Base-by-base conservation (phyloP, 2,113 vertebrate species). In the Monarcha castaneiventris region DNA sequence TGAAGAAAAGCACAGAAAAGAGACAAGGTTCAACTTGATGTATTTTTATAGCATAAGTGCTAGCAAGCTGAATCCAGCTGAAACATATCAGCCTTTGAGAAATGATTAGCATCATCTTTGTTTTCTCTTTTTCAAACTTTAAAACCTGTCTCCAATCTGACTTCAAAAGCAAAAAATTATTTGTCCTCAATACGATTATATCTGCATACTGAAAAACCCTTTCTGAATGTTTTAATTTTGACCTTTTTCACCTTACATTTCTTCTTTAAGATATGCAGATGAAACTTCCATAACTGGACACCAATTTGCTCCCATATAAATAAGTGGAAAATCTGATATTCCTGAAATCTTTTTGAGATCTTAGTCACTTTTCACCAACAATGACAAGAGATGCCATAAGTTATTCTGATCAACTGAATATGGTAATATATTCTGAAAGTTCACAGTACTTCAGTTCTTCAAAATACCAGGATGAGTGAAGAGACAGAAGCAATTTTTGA, bases 131-230 rank as follows among this genome's bases (percentile, higher is more conserved):
- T 64, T 90, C 76, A 92, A 22, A 35, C 35, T 74, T 80, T 67
- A 89, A 55, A 94, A 93, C 16, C 44, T 87, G 89, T 51, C 94
- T 93, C 39, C 64, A 44, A 44, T 27, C 54, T 55, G 27, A 94
- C 91, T 95, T 93, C 68, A 95, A 95, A 97, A 74, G 79, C 26
- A 90, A 39, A 72, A 92, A 63, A 64, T 27, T 1, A 59, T 67
- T 81, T 72, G 48, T 55, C 80, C 80, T 93, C 89, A 84, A 89
- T 72, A 67, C 0, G 1, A 64, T 35, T 68, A 5, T 33, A 83
- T 21, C 37, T 83, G 37, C 85, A 64, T 39, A 64, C 19, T 43
- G 32, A 88, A 95, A 62, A 90, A 20, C 10, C 49, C 6, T 62
- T 74, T 5, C 51, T 33, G 41, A 55, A 13, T 32, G 55, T 5